Conservation (phyloP, 2,797 vertebrate species). For the Pangasius mekongensis region DNA sequence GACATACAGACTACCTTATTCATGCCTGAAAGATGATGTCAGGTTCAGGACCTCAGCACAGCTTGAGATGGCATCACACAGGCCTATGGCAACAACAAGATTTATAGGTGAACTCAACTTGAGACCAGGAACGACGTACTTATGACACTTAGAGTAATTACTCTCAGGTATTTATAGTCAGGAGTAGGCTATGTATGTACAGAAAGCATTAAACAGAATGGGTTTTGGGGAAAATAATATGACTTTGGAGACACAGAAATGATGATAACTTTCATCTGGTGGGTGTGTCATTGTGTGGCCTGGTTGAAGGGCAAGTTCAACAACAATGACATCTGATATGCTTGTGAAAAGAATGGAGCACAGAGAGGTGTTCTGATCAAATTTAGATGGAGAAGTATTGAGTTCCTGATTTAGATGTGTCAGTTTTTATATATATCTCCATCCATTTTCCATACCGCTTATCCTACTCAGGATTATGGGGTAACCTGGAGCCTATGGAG, state of each 20-base stretch:
- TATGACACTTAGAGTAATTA: not conserved
- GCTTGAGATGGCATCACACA: constrained; percentile 42
- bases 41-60: constrained; percentile 41
- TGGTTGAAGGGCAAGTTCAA: constrained; percentile 15
- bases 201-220: constrained; percentile 8
- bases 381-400: too few species aligned
- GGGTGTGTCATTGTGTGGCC: constrained; percentile 21
- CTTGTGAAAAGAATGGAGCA: too few species aligned
- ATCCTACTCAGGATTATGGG: too few species aligned
- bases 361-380: not conserved
- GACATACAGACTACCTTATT: constrained; percentile 9
- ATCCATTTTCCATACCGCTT: too few species aligned
- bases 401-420: too few species aligned
- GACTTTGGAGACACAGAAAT: not conserved
- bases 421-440: too few species aligned
- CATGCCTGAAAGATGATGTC: constrained; percentile 46
- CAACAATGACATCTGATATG: not conserved
- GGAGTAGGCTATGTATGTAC: not conserved
- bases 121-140: constrained; percentile 22
- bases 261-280: not conserved
- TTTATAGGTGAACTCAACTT: constrained; percentile 46
- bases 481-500: too few species aligned
- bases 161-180: constrained; percentile 20
- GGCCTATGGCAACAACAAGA: constrained; percentile 43
- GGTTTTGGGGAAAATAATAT: not conserved